Conservation (phyloP, 2,888 invertebrate genomes). For the Helobdella robusta region DNA sequence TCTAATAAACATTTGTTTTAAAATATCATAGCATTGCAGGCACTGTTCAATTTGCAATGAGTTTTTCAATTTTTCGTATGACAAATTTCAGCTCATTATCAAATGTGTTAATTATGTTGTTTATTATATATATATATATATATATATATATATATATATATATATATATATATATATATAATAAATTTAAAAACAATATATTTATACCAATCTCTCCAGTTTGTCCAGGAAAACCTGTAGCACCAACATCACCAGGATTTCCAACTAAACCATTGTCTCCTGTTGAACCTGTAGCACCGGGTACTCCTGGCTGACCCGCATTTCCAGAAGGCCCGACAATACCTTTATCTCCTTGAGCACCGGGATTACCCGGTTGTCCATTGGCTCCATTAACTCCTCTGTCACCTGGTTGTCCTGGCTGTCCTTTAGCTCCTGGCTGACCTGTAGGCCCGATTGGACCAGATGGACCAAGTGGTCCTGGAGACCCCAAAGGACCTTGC, state of each 20-base stretch:
- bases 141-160: too few species aligned
- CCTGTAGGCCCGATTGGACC: conserved; percentile 28
- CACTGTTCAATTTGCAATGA: too few species aligned
- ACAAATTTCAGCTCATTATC: too few species aligned
- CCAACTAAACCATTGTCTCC: conserved; percentile 28
- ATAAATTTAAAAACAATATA: too few species aligned
- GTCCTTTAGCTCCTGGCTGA: conserved; percentile 11
- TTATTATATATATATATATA: too few species aligned
- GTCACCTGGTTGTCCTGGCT: background rate
- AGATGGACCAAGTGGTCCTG: conserved; percentile 30
- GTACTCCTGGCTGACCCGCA: conserved; percentile 25
- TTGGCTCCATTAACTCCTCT: conserved; percentile 11
- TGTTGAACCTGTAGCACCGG: conserved; percentile 22
- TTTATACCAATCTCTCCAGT: conserved; percentile 22
- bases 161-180: too few species aligned
- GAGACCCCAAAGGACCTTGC: conserved; percentile 29
- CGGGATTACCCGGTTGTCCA: conserved; percentile 13
- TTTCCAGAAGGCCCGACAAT: conserved; percentile 21
- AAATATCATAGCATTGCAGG: too few species aligned
- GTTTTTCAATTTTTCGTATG: too few species aligned
- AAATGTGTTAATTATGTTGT: too few species aligned
- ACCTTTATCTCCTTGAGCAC: conserved; percentile 16
- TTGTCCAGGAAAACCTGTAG: conserved; percentile 18
- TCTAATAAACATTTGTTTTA: too few species aligned
- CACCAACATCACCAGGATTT: conserved; percentile 19